A percentile compares a stretch with the other conserved stretches of the same genome.
These are phyloP conservation scores for Phoenicopterus ruber DNA, from an alignment of 2,113 vertebrate species.

Conservation along the genomic window DNA sequence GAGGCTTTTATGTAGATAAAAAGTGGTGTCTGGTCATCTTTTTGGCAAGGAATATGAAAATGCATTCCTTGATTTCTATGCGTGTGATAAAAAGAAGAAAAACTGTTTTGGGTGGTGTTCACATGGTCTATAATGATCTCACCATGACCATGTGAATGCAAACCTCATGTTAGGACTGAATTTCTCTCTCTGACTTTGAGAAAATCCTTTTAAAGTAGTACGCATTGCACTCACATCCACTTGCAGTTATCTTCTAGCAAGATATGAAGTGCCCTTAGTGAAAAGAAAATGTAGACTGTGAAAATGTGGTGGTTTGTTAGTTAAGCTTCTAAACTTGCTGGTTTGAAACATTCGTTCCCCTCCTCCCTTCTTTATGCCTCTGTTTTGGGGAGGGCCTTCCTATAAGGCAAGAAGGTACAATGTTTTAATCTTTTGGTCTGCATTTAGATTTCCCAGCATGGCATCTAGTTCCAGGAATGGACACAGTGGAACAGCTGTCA, in stretches of 20 bases:
- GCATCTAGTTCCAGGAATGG: conserved; percentile 38
- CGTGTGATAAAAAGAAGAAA: neutral
- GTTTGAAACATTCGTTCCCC: neutral
- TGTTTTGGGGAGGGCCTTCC: neutral
- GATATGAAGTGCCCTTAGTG: neutral
- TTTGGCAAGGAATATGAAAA: neutral
- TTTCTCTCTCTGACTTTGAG: neutral
- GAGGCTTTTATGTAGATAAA: neutral
- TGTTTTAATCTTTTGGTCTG: conserved; percentile 16
- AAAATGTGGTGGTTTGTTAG: neutral
- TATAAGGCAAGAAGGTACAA: neutral
- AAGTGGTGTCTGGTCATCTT: neutral
- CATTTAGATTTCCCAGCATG: conserved; percentile 38
- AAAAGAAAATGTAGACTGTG: neutral
- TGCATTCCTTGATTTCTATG: neutral
- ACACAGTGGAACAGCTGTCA: conserved; percentile 52
- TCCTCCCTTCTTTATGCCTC: neutral
- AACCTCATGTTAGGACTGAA: neutral
- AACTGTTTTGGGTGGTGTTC: neutral
- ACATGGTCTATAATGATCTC: neutral
- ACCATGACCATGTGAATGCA: neutral
- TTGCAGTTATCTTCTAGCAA: neutral
- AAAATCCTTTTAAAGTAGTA: neutral
- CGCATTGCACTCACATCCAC: neutral
- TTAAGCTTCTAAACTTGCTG: neutral